Evolutionary conservation across 2,888 invertebrate genomes (phyloP), one percentile per base, ranked within the genome.

Genomic region (Melipona bicolor): DNA sequence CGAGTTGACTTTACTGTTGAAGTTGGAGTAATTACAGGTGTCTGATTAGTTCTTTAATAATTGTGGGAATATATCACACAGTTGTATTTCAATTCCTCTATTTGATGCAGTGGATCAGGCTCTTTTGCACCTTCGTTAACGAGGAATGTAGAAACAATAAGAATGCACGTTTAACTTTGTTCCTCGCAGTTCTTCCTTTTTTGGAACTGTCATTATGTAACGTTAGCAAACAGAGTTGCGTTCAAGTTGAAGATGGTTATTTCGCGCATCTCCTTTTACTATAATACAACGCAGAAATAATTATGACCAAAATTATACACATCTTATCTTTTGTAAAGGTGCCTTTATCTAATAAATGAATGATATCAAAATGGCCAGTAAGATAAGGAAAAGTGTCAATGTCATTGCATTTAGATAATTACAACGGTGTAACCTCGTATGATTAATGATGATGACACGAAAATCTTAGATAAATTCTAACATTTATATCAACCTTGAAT

Each of bases 381-480:
- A 15, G 27, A 24, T 24, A 61, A 17, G 61, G 17, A 24, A 5
- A n/a, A 56, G 11, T 27, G 11, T 32, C 32, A 4, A 32, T 11
- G 4, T 32, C 32, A 36, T 65, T 64, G 43, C 43, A 43, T 43
- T 27, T 3, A 19, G 13, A 64, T 49, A 27, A 32, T 61, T 56
- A 24, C 1, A 36, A 27, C 11, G n/a, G 15, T 2, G 21, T 64
- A 64, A 13, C 6, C 36, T 36, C 36, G 36, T 15, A n/a, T 71
- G 43, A 54, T 67, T 67, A 49, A 65, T 24, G 9, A 21, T 17
- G 9, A 43, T 24, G 27, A 21, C 4, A 64, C 62, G 24, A 79
- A 70, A 64, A 54, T 32, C 64, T 61, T 72, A 36, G 17, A n/a
- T 79, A 71, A 72, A 43, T 0, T 32, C n/a, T 77, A 61, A 70